Percentiles rank a stretch among this genome's conserved stretches.
These are phyloP conservation scores for Bombus picipes DNA, from an alignment of 1,140 invertebrate species.

Conservation along the genomic window DNA sequence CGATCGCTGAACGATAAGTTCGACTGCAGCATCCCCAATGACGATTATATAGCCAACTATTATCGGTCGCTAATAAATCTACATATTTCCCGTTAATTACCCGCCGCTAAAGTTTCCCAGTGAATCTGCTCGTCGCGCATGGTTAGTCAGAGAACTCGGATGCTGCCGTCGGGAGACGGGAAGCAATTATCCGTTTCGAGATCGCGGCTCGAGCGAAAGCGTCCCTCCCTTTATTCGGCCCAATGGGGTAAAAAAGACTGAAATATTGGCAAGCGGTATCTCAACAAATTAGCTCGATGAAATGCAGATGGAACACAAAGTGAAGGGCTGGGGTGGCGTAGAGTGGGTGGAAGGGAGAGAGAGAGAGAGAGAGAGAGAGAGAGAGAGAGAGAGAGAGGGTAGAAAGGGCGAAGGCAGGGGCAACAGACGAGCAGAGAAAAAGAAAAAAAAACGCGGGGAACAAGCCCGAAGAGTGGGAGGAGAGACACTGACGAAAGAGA, in stretches of 20 bases:
- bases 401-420: conserved; percentile 29
- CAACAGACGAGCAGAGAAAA: conserved; percentile 26
- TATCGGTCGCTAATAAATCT: conserved; percentile 44
- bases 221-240: conserved; percentile 65
- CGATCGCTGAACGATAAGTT: background rate
- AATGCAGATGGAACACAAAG: conserved; percentile 80
- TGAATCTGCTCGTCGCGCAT: conserved; percentile 39
- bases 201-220: conserved; percentile 57
- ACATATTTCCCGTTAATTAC: conserved; percentile 55
- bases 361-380: no score
- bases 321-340: conserved; percentile 48
- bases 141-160: conserved; percentile 54
- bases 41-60: background rate
- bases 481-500: conserved; percentile 41
- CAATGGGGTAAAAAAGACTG: conserved; percentile 78
- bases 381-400: no score
- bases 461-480: conserved; percentile 33
- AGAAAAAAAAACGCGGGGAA: conserved; percentile 31
- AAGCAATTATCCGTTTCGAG: conserved; percentile 75
- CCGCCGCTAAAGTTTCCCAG: conserved; percentile 34
- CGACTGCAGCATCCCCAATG: no score
- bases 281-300: conserved; percentile 82
- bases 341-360: background rate
- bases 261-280: conserved; percentile 83
- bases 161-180: conserved; percentile 56